phyloP scores from a whole-genome alignment of 2,113 vertebrate species.

The Misgurnus anguillicaudatus region DNA sequence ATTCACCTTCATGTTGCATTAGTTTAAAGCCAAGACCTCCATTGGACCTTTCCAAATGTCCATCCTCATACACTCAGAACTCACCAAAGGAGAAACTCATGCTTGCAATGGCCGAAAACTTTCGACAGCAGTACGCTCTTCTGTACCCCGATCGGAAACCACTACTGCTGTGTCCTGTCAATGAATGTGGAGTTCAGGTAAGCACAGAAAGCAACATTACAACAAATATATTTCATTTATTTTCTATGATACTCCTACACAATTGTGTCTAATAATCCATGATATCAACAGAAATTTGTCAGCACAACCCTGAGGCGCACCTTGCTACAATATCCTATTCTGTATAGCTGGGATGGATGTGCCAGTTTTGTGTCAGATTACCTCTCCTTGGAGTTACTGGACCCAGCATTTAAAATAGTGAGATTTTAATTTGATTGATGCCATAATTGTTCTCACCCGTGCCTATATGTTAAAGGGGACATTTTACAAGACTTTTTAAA shows the following conservation, averaged over 20 bases:
- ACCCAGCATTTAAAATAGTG: conserved; percentile 76
- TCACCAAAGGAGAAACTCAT: conserved; percentile 73
- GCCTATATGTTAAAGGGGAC: too few species aligned
- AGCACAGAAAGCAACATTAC: conserved; percentile 3
- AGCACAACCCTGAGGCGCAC: conserved; percentile 84
- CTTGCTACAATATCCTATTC: conserved; percentile 67
- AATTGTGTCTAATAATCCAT: not conserved
- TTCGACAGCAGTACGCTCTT: conserved; percentile 78
- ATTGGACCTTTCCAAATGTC: conserved; percentile 66
- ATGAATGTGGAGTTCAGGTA: conserved; percentile 85
- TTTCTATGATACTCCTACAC: not conserved
- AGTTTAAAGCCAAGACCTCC: conserved; percentile 10
- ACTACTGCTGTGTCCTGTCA: conserved; percentile 81
- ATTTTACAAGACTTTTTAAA: too few species aligned
- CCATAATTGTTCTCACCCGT: too few species aligned
- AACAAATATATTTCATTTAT: not conserved
- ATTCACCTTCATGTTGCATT: not conserved
- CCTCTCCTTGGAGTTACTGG: conserved; percentile 79
- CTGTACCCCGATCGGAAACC: conserved; percentile 82
- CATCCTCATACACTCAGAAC: conserved; percentile 78
- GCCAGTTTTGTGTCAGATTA: conserved; percentile 84
- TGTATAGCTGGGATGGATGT: conserved; percentile 83
- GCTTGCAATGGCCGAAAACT: conserved; percentile 76
- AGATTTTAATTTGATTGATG: conserved; percentile 29
- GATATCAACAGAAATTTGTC: conserved; percentile 85